Evolutionary conservation across 2,888 invertebrate species (phyloP).

Genomic region (Mycalesis mineus): DNA sequence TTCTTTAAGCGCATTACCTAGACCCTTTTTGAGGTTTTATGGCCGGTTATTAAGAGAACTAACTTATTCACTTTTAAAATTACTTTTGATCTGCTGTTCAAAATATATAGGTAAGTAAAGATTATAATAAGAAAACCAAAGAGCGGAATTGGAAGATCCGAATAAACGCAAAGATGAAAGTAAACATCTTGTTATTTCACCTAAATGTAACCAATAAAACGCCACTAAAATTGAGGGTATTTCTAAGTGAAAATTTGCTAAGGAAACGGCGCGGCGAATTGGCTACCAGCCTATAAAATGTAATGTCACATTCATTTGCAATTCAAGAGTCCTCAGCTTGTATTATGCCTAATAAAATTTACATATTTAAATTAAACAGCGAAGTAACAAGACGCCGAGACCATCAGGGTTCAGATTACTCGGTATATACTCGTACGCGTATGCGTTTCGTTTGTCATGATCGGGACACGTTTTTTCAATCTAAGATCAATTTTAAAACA

Average conservation of each 20-base stretch:
- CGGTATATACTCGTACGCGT: constrained; percentile 33
- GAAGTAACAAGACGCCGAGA: constrained; percentile 74
- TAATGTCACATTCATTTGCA: constrained; percentile 77
- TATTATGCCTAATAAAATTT: constrained; percentile 78
- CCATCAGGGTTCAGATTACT: constrained; percentile 60
- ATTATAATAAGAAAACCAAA: background rate
- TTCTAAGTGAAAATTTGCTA: constrained; percentile 72
- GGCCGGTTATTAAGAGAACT: too few relatives aligned
- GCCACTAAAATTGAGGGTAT: constrained; percentile 51
- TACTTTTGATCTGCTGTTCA: too few relatives aligned
- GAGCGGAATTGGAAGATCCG: background rate
- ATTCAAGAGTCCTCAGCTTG: constrained; percentile 74
- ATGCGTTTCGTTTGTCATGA: constrained; percentile 30
- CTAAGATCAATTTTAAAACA: constrained; percentile 11
- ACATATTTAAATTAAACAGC: constrained; percentile 78
- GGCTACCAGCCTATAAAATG: constrained; percentile 76
- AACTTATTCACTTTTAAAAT: too few relatives aligned
- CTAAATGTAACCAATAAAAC: constrained; percentile 41
- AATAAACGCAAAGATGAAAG: constrained; percentile 26
- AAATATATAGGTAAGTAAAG: background rate
- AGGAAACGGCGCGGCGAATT: constrained; percentile 71
- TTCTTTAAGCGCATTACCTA: too few relatives aligned
- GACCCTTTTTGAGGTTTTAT: too few relatives aligned
- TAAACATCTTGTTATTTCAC: constrained; percentile 36
- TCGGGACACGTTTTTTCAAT: constrained; percentile 20